Conservation (phyloP, 1,140 invertebrate genomes). For the Probaryconus sp. region DNA sequence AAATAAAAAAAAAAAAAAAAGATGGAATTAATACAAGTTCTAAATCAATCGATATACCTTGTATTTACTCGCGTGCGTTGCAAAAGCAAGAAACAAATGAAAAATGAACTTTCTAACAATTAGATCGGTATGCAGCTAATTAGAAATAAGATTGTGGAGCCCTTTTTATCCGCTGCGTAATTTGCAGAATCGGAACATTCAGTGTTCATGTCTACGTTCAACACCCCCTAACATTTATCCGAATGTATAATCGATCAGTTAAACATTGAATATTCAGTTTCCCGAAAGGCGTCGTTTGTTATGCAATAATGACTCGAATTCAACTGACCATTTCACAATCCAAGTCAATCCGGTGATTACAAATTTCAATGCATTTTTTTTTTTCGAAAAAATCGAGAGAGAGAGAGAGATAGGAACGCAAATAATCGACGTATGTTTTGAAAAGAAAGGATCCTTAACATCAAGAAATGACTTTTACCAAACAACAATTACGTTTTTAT, state of each 20-base stretch:
- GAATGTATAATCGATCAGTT: slow-evolving; percentile 28
- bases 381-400: slow-evolving; percentile 10
- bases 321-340: slow-evolving; percentile 36
- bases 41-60: too few relatives aligned
- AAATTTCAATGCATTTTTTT: slow-evolving; percentile 19
- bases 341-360: slow-evolving; percentile 18
- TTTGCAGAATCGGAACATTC: too few relatives aligned
- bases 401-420: slow-evolving; percentile 30
- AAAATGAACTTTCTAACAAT: too few relatives aligned
- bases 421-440: slow-evolving; percentile 18
- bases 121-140: too few relatives aligned
- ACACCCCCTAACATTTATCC: slow-evolving; percentile 15
- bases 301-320: slow-evolving; percentile 26
- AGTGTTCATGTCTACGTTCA: too few relatives aligned
- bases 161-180: too few relatives aligned
- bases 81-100: too few relatives aligned
- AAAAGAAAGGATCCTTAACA: slow-evolving; percentile 44
- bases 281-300: slow-evolving; percentile 25
- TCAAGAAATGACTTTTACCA: slow-evolving; percentile 40
- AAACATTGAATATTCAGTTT: slow-evolving; percentile 31
- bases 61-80: too few relatives aligned
- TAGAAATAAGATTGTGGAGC: too few relatives aligned
- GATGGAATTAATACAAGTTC: too few relatives aligned
- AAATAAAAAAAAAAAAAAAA: too few relatives aligned
- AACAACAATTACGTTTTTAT: slow-evolving; percentile 50